A percentile compares a stretch with the other conserved stretches of the same genome.
These are phyloP conservation scores for Triplophysa bombifrons DNA, from an alignment of 2,797 vertebrate species.

Conservation along the genomic window DNA sequence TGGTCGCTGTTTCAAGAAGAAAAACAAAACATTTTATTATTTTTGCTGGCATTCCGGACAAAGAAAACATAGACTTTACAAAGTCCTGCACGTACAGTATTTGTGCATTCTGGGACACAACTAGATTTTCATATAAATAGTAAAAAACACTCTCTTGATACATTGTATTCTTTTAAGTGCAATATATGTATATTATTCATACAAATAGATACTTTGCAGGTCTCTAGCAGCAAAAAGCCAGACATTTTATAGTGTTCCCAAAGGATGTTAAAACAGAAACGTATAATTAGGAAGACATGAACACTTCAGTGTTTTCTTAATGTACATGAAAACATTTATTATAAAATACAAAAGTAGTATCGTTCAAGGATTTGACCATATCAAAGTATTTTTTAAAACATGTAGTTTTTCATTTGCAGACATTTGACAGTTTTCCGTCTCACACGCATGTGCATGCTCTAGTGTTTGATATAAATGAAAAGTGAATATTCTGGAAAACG, in stretches of 20 bases:
- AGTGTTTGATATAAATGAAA: conserved; percentile 20
- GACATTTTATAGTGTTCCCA: background rate
- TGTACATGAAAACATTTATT: conserved; percentile 18
- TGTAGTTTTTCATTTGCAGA: background rate
- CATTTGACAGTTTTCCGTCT: background rate
- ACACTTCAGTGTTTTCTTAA: background rate
- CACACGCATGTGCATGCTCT: background rate
- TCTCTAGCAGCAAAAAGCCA: background rate
- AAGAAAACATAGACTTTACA: conserved; percentile 9
- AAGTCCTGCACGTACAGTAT: conserved; percentile 1
- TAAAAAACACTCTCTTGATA: conserved; percentile 20
- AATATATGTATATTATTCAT: background rate
- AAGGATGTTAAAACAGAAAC: conserved; percentile 4
- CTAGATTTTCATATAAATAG: conserved; percentile 11
- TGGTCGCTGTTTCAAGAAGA: conserved; percentile 7
- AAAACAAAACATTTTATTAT: conserved; percentile 32
- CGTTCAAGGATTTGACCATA: conserved; percentile 13
- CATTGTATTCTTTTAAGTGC: conserved; percentile 6
- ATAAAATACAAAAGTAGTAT: conserved; percentile 33
- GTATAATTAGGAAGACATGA: conserved; percentile 29
- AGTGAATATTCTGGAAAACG: conserved; percentile 23
- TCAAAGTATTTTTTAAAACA: background rate
- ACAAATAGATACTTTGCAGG: no score
- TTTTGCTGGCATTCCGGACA: conserved; percentile 9
- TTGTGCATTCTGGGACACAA: background rate